These are phyloP conservation scores for Alethe castanea DNA, from an alignment of 2,113 vertebrate genomes.

Conservation along the genomic window DNA sequence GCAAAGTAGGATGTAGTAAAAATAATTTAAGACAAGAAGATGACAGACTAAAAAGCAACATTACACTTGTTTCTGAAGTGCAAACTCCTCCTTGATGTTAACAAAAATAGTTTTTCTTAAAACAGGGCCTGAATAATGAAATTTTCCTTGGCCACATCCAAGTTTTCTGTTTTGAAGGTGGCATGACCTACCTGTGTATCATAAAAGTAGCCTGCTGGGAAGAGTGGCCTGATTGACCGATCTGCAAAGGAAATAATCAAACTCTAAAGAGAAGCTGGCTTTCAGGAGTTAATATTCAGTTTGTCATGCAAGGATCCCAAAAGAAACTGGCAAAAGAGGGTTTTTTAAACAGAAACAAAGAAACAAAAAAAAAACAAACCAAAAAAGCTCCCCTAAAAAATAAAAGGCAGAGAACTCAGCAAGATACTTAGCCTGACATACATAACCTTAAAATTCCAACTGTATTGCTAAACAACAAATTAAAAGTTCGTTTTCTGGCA, in stretches of 20 bases:
- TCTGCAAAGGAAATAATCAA: conserved; percentile 73
- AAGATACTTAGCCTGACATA: neutral
- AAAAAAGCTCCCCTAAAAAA: neutral
- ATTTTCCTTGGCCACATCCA: neutral
- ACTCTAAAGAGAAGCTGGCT: neutral
- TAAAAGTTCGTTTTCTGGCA: neutral
- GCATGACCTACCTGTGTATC: conserved; percentile 88
- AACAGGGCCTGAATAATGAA: accelerated
- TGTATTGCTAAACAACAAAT: neutral
- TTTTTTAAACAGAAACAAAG: neutral
- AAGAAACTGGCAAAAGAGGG: neutral
- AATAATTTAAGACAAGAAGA: neutral
- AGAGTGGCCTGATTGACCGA: conserved; percentile 91
- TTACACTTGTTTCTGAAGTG: neutral
- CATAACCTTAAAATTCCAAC: neutral
- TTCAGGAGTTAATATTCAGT: neutral
- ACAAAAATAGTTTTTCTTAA: neutral
- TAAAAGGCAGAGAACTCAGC: neutral
- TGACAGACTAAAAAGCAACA: neutral
- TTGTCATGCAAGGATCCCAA: neutral
- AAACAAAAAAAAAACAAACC: neutral
- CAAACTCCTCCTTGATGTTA: neutral
- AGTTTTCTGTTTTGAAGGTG: neutral
- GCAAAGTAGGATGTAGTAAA: neutral
- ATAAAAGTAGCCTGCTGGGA: conserved; percentile 93